These are phyloP conservation scores for Rhopalosiphum nymphaeae DNA, from an alignment of 2,888 invertebrate genomes.

Conservation along the genomic window DNA sequence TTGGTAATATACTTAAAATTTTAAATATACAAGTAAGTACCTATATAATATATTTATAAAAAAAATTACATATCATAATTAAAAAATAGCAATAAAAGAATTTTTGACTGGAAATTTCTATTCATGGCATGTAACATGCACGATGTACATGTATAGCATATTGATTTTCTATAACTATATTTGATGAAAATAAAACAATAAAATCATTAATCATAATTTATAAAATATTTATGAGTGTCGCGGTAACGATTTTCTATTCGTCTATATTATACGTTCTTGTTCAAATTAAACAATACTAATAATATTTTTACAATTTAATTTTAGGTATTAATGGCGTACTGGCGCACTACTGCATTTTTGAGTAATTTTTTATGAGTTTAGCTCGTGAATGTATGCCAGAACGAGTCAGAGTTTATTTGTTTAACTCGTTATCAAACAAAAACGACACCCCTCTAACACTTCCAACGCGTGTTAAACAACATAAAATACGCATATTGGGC, in stretches of 20 bases:
- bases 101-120: neutral
- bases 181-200: neutral
- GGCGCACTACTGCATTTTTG: neutral
- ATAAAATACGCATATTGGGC: too few relatives aligned
- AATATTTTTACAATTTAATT: neutral
- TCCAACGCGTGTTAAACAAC: too few relatives aligned
- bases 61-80: too few relatives aligned
- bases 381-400: neutral
- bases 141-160: neutral
- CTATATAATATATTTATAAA: too few relatives aligned
- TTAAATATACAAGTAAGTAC: too few relatives aligned
- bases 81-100: neutral
- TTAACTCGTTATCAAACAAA: too few relatives aligned
- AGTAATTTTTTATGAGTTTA: neutral
- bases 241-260: neutral
- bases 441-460: too few relatives aligned
- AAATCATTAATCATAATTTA: neutral
- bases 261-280: neutral
- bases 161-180: neutral
- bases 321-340: neutral
- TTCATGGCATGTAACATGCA: neutral
- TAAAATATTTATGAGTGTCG: slow-evolving; percentile 1
- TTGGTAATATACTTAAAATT: too few relatives aligned
- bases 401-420: too few relatives aligned
- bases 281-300: neutral